Conservation (phyloP, 2,113 vertebrate genomes). For the Xiphophorus maculatus region DNA sequence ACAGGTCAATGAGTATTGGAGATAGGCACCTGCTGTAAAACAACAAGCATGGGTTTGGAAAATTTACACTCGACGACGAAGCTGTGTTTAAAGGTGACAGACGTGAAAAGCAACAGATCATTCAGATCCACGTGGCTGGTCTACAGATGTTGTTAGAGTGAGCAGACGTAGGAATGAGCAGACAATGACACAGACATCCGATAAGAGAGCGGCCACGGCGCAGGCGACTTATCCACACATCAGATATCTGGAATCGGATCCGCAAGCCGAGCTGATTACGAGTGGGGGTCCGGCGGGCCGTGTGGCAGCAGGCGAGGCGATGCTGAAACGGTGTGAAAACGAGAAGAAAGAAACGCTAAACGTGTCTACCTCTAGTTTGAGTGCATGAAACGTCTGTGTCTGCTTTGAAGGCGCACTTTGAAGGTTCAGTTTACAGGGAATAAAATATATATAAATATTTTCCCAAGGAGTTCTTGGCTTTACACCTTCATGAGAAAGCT, state of each 20-base stretch:
- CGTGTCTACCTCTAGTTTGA: background rate
- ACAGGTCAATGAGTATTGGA: no score
- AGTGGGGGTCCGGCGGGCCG: background rate
- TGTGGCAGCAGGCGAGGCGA: conserved; percentile 4
- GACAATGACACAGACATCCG: background rate
- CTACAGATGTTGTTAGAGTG: background rate
- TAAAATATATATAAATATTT: background rate
- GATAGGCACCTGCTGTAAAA: no score
- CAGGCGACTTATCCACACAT: background rate
- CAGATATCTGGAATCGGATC: background rate
- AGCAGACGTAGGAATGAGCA: background rate
- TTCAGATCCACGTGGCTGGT: background rate
- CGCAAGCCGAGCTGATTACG: background rate
- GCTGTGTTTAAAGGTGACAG: background rate
- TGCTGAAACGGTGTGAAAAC: background rate
- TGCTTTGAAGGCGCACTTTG: conserved; percentile 7
- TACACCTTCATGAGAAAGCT: background rate
- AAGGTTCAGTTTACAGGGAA: conserved; percentile 1
- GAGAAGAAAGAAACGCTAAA: background rate
- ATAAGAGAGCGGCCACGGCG: background rate
- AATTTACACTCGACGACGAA: no score
- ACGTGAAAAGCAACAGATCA: background rate
- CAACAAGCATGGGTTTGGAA: no score
- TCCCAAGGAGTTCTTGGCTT: conserved; percentile 5
- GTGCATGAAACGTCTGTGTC: background rate